Evolutionary conservation across 2,888 invertebrate genomes (phyloP), one percentile per base, ranked within the genome.

Genomic region (Lasiommata megera): DNA sequence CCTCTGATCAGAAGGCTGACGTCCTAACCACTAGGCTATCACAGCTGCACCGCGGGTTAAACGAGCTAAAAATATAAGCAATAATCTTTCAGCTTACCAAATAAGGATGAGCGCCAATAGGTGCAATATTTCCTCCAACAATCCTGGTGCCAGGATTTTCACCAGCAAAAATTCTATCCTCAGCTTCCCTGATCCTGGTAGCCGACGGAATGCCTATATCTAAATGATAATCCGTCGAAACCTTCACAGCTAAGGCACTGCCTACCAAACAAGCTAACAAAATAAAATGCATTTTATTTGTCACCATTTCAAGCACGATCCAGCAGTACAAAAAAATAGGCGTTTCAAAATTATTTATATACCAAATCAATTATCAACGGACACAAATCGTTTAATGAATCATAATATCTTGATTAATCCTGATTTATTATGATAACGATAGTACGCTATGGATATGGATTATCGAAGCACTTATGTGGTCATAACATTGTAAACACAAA

Each of bases 201-300:
- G 82, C 84, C 7, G 68, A 58, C 5, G 83, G 84, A 38, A 86
- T 81, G 8, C 84, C 85, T 2, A 82, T 66, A 5, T 67, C 60
- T 23, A 69, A 61, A 46, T 84, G 83, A 65, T 85, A 85, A 6
- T 73, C 65, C 8, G 55, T 17, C 23, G 58, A 56, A 8, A 72
- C 68, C 37, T 67, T 68, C 54, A 70, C 66, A 0, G 71, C 73
- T 0, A 71, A 55, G 3, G 62, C 68, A 31, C 69, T 62, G 18
- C 65, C 66, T 43, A 76, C 54, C 44, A 55, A 53, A 31, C 44
- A 34, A 59, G 44, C 36, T 31, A 54, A 17, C 38, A 57, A 18
- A 43, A 60, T 11, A 8, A 50, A 8, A 43, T 31, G 36, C 64
- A 64, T 64, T 50, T 31, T 62, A 6, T 31, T 9, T 14, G 7